phyloP scores from a whole-genome alignment of 2,888 invertebrate genomes.

The Abrostola triplasia region DNA sequence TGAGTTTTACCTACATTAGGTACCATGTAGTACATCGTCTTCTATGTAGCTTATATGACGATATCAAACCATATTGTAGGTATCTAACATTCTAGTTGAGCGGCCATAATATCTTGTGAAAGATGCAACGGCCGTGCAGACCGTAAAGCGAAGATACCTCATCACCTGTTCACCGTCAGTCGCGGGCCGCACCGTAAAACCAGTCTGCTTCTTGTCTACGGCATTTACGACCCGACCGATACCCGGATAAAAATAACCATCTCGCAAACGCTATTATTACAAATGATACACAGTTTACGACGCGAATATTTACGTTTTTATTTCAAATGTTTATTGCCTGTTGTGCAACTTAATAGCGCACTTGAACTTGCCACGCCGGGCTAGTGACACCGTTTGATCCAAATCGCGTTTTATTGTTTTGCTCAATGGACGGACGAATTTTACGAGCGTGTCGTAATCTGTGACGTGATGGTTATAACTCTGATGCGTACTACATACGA shows the following conservation, averaged over 20 bases:
- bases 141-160: constrained; percentile 67
- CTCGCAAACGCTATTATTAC: constrained; percentile 70
- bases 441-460: constrained; percentile 84
- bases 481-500: constrained; percentile 73
- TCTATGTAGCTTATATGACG: neutral
- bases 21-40: constrained; percentile 11
- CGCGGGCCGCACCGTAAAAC: constrained; percentile 74
- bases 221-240: constrained; percentile 82
- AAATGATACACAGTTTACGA: constrained; percentile 72
- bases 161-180: constrained; percentile 76
- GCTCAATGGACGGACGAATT: constrained; percentile 85
- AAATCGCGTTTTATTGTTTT: constrained; percentile 86
- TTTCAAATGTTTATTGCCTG: constrained; percentile 82
- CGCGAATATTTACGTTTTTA: constrained; percentile 82
- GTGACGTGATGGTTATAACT: constrained; percentile 78
- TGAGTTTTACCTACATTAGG: constrained; percentile 11
- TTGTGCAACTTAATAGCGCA: constrained; percentile 86
- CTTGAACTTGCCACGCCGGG: constrained; percentile 83
- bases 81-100: constrained; percentile 46
- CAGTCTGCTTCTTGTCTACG: constrained; percentile 85
- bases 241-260: constrained; percentile 84
- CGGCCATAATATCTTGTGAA: constrained; percentile 58
- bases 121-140: constrained; percentile 59
- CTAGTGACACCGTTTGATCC: constrained; percentile 87
- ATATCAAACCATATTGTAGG: constrained; percentile 19